Evolutionary conservation across 2,888 invertebrate species (phyloP).

Genomic region (Octonoba sinensis): DNA sequence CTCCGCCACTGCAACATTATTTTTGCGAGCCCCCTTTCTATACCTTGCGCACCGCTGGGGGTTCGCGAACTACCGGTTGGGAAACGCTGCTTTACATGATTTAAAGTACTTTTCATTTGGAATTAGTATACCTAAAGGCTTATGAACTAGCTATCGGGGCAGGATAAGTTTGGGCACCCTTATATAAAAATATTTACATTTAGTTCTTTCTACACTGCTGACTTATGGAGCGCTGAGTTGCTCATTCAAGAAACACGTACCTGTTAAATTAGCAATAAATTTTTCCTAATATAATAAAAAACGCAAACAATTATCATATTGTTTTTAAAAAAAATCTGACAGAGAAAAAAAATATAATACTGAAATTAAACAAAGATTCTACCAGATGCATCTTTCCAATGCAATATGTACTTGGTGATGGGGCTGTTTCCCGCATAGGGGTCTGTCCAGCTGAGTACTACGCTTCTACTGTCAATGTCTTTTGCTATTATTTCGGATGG

Average conservation of each 20-base stretch:
- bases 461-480: conserved; percentile 68
- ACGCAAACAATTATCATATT: background rate
- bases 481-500: conserved; percentile 69
- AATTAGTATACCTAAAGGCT: too few species aligned
- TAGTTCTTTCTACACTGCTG: too few species aligned
- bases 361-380: conserved; percentile 25
- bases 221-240: too few species aligned
- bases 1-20: too few species aligned
- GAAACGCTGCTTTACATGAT: too few species aligned
- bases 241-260: conserved; percentile 7
- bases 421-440: conserved; percentile 71
- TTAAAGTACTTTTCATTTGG: too few species aligned
- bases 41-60: too few species aligned
- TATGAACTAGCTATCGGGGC: too few species aligned
- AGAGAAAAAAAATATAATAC: background rate
- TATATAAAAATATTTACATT: too few species aligned
- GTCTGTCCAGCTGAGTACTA: conserved; percentile 69
- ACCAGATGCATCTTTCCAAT: conserved; percentile 68
- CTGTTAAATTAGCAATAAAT: background rate
- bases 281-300: background rate
- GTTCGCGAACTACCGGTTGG: too few species aligned
- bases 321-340: background rate
- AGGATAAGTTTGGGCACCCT: too few species aligned
- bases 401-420: conserved; percentile 69
- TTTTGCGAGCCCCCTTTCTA: too few species aligned